These are phyloP conservation scores for Hyposmocoma kahamanoa DNA, from an alignment of 1,140 invertebrate genomes.

Conservation along the genomic window DNA sequence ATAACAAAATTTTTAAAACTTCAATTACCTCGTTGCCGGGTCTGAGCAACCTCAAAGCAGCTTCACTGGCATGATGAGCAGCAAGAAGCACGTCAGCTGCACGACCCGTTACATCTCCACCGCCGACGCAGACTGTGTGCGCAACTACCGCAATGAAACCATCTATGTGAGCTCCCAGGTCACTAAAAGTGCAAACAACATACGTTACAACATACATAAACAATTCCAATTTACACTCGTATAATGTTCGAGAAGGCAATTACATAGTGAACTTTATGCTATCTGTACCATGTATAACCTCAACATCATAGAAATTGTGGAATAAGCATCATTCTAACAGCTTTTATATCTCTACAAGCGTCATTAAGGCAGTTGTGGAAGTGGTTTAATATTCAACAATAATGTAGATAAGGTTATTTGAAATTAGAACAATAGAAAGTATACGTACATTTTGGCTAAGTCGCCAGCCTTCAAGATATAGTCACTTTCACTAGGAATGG, in stretches of 20 bases:
- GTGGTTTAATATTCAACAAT: too few relatives aligned
- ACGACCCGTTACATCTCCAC: conserved; percentile 84
- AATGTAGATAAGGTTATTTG: too few relatives aligned
- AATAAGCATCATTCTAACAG: too few relatives aligned
- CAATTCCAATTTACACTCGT: background rate
- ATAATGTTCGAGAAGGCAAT: background rate
- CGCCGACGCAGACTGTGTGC: conserved; percentile 94
- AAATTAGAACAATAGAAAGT: too few relatives aligned
- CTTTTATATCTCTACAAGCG: too few relatives aligned
- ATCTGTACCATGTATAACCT: too few relatives aligned
- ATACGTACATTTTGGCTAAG: conserved; percentile 97
- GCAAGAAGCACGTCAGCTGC: conserved; percentile 97
- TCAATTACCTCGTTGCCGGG: conserved; percentile 91
- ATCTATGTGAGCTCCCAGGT: conserved; percentile 98
- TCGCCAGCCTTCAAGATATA: conserved; percentile 93
- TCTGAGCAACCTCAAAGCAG: conserved; percentile 92
- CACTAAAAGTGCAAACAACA: too few relatives aligned
- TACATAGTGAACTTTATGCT: too few relatives aligned
- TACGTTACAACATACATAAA: conserved; percentile 15
- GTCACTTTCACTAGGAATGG: conserved; percentile 93
- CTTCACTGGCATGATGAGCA: conserved; percentile 95
- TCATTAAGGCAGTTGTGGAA: too few relatives aligned
- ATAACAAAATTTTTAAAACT: too few relatives aligned
- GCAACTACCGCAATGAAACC: conserved; percentile 99
- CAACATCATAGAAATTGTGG: too few relatives aligned